Conservation (phyloP, 2,888 invertebrate genomes). For the Drepana falcataria region DNA sequence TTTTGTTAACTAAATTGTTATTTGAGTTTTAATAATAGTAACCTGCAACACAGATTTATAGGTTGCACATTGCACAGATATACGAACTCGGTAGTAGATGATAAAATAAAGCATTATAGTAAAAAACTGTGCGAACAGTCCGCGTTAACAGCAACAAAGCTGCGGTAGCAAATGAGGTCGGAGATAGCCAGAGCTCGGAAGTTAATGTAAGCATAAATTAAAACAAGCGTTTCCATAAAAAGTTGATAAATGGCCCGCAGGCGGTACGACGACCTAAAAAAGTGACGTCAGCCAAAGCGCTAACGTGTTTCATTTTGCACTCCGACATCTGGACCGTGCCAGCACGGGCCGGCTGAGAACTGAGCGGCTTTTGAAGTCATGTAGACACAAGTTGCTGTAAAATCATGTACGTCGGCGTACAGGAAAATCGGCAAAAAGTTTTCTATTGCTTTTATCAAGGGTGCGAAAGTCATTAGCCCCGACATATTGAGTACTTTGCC, state of each 20-base stretch:
- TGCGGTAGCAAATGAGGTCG: conserved; percentile 66
- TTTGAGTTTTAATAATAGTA: too few relatives aligned
- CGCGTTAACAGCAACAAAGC: conserved; percentile 56
- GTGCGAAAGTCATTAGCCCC: too few relatives aligned
- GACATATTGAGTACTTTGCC: too few relatives aligned
- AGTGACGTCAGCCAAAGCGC: conserved; percentile 64
- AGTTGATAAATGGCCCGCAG: conserved; percentile 75
- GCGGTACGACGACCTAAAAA: conserved; percentile 67
- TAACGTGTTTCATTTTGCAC: conserved; percentile 73
- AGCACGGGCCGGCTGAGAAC: conserved; percentile 34
- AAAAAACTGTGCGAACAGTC: conserved; percentile 37
- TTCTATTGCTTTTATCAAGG: too few relatives aligned
- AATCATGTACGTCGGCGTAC: too few relatives aligned
- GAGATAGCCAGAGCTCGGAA: conserved; percentile 63
- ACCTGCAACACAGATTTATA: not conserved
- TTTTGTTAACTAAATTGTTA: not conserved
- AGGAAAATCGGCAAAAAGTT: too few relatives aligned
- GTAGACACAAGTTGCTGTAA: too few relatives aligned
- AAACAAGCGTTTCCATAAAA: conserved; percentile 74
- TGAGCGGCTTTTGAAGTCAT: conserved; percentile 25
- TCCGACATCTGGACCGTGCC: conserved; percentile 65
- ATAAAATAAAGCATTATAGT: conserved; percentile 29
- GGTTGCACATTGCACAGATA: conserved; percentile 14
- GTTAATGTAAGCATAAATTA: conserved; percentile 75
- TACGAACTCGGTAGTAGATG: conserved; percentile 13